These are phyloP conservation scores for Macquaria australasica DNA, from an alignment of 2,113 vertebrate species.

Conservation along the genomic window DNA sequence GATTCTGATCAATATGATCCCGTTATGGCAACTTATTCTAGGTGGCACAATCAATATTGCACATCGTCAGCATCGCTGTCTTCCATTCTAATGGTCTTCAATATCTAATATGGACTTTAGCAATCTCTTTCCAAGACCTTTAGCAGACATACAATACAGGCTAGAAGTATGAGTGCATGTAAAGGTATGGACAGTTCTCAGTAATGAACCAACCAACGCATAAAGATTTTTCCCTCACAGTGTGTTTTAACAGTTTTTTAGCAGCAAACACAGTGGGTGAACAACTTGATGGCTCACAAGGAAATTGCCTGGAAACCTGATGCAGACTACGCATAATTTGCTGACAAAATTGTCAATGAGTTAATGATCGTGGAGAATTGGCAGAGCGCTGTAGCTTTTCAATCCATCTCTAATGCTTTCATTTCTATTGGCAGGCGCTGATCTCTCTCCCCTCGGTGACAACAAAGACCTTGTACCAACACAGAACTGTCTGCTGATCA, in stretches of 20 bases:
- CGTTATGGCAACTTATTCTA: constrained; percentile 76
- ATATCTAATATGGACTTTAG: constrained; percentile 43
- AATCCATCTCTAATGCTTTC: constrained; percentile 66
- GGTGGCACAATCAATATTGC: constrained; percentile 68
- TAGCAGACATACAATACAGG: neutral
- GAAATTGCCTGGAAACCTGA: constrained; percentile 70
- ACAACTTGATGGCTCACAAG: constrained; percentile 67
- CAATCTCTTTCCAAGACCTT: constrained; percentile 25
- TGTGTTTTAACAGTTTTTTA: constrained; percentile 28
- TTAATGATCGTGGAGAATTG: constrained; percentile 72
- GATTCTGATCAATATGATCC: constrained; percentile 68
- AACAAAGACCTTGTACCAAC: constrained; percentile 53
- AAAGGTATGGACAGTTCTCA: constrained; percentile 18
- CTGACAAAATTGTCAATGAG: constrained; percentile 75
- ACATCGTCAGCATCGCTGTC: constrained; percentile 55
- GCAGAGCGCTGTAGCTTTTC: constrained; percentile 50
- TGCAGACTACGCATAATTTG: constrained; percentile 66
- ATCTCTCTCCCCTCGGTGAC: constrained; percentile 44
- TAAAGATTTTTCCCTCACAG: constrained; percentile 24
- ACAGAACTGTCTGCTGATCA: constrained; percentile 37
- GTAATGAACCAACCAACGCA: constrained; percentile 22
- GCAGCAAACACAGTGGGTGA: constrained; percentile 44
- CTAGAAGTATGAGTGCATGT: constrained; percentile 20
- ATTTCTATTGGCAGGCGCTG: constrained; percentile 66
- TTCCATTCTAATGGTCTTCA: constrained; percentile 45